These are phyloP conservation scores for Microtus montanus DNA, from an alignment of 2,113 vertebrate genomes.

Conservation along the genomic window DNA sequence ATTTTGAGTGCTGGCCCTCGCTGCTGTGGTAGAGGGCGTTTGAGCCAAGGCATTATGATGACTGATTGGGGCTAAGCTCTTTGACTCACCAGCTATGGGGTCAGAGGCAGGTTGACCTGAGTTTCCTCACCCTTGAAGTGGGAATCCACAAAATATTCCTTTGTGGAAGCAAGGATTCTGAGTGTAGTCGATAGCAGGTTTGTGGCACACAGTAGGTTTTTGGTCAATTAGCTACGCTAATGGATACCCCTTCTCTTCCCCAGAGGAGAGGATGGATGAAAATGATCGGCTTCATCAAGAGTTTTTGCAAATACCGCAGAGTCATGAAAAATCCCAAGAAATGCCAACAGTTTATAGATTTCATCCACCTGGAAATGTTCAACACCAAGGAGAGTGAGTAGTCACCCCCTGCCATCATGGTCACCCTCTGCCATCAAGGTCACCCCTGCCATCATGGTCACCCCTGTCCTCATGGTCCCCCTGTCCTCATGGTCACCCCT, in stretches of 20 bases:
- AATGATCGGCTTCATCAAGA: slow-evolving; percentile 77
- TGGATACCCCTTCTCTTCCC: neutral
- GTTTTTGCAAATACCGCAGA: slow-evolving; percentile 82
- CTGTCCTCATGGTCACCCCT: no score
- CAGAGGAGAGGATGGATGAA: slow-evolving; percentile 79
- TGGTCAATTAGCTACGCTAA: neutral
- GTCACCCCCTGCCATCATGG: slow-evolving; percentile 39
- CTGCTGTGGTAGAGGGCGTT: neutral
- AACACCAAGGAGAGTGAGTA: slow-evolving; percentile 84
- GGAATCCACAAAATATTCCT: neutral
- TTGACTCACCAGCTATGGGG: neutral
- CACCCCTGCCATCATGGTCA: no score
- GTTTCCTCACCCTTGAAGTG: neutral
- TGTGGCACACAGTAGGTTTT: neutral
- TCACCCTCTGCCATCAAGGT: neutral
- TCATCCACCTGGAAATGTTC: slow-evolving; percentile 77
- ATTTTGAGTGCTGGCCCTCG: neutral
- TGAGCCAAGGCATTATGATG: neutral
- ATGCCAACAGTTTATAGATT: slow-evolving; percentile 74
- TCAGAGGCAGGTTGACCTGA: neutral
- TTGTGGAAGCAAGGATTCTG: neutral
- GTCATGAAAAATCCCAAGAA: slow-evolving; percentile 25
- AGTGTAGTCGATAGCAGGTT: neutral
- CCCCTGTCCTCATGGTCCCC: no score
- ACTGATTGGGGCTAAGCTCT: neutral